Conservation (phyloP, 2,888 invertebrate species). For the Leistus spinibarbis region DNA sequence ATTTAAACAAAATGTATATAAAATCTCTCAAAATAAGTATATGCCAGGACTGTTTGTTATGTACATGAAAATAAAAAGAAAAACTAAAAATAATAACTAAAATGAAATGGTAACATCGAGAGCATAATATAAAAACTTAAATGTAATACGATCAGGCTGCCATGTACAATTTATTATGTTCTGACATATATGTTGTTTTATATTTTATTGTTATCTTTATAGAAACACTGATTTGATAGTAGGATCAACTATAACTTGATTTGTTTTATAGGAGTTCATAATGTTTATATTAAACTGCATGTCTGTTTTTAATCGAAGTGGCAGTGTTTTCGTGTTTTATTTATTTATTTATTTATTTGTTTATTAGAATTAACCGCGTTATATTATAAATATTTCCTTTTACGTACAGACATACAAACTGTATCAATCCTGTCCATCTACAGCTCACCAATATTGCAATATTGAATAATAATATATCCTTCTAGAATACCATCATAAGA, state of each 20-base stretch:
- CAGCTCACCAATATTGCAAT: constrained; percentile 5
- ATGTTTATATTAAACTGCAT: constrained; percentile 43
- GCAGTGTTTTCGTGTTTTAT: constrained; percentile 50
- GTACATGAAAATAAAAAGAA: not conserved
- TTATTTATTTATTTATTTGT: too few relatives aligned
- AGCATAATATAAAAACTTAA: not conserved
- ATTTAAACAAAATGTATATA: constrained; percentile 31
- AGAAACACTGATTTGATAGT: constrained; percentile 31
- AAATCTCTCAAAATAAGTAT: constrained; percentile 24
- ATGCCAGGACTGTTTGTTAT: not conserved
- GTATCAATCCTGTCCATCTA: constrained; percentile 11
- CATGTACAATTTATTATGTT: not conserved
- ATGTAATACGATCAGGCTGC: not conserved
- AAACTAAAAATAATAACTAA: not conserved
- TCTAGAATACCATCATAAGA: not conserved
- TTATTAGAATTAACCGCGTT: constrained; percentile 54
- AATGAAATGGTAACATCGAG: not conserved
- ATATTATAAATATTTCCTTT: not conserved
- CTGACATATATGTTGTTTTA: constrained; percentile 22
- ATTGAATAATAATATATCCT: not conserved
- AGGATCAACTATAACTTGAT: constrained; percentile 31
- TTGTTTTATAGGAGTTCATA: constrained; percentile 23
- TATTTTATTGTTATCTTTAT: constrained; percentile 16
- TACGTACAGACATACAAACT: constrained; percentile 32
- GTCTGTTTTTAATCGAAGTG: constrained; percentile 52